Base-by-base conservation (phyloP, 1,140 invertebrate species). In the Drosophila pallidifrons region DNA sequence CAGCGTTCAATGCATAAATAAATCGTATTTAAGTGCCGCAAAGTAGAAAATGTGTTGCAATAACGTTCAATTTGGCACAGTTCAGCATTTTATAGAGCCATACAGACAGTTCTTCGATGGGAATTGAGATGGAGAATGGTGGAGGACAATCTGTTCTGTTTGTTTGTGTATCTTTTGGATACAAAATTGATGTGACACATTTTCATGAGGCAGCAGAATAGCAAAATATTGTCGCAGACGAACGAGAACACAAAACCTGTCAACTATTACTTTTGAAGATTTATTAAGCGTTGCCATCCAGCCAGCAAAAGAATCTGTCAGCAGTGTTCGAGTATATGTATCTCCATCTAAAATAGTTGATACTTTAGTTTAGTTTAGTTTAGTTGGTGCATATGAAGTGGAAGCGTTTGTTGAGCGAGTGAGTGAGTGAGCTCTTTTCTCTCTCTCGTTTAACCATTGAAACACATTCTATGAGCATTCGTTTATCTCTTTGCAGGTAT, bases 401-500 rank as follows among this genome's bases (percentile, higher is more conserved):
- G 32, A n/a, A 15, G n/a, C 8, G 28, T 3, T n/a, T 35, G 51
- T 13, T 30, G 43, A 13, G 43, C 20, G 20, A 25, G 11, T 59
- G 58, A 30, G n/a, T 60, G 43, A 25, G 43, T 41, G 20, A 30
- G 43, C 47, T 51, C 1, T 30, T 13, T 54, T 51, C 1, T 13
- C 6, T 54, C 32, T 15, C 30, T 15, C 32, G 3, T 20, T 32
- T 32, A 8, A 35, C 28, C 41, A 66, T 32, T 66, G 63, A 55
- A 25, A 35, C 49, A 54, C 49, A 30, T n/a, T 28, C 3, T 47
- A 41, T 3, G n/a, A 41, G 4, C 11, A 3, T 47, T 59, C 25
- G 11, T 20, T 25, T 38, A 15, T 7, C 7, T 10, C 20, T 30
- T 63, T 63, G 0, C 25, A 93, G 92, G 78, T 97, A 96, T 94